These are phyloP conservation scores for Casuarius casuarius DNA, from an alignment of 2,113 vertebrate species.

Conservation along the genomic window DNA sequence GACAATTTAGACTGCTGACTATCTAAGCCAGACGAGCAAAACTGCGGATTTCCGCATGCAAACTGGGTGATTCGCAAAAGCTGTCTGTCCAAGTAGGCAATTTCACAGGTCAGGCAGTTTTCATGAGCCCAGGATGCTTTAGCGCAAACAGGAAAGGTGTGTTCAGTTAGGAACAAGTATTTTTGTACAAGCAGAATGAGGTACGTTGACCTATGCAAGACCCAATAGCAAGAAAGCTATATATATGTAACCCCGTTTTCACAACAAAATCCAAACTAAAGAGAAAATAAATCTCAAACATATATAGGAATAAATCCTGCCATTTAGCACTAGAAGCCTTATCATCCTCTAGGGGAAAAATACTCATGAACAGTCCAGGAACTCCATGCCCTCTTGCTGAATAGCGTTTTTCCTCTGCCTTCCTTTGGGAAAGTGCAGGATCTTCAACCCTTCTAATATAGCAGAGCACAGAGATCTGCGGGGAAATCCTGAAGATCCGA, in stretches of 20 bases:
- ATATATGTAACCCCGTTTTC: neutral
- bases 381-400: neutral
- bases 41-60: neutral
- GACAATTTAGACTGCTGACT: neutral
- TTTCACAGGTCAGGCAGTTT: neutral
- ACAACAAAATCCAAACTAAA: neutral
- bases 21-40: neutral
- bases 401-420: neutral
- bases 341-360: neutral
- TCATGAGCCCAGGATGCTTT: neutral
- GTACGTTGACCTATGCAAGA: neutral
- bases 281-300: constrained; percentile 16
- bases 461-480: neutral
- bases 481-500: constrained; percentile 36
- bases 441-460: neutral
- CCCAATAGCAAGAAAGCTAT: neutral
- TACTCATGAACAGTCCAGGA: neutral
- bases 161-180: neutral
- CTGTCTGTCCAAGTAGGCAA: neutral
- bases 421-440: neutral
- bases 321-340: neutral
- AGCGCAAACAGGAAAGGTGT: constrained; percentile 9
- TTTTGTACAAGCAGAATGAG: constrained; percentile 17
- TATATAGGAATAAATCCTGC: neutral
- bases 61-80: neutral